Evolutionary conservation across 2,113 vertebrate species (phyloP).

Genomic region (Callorhinus ursinus): DNA sequence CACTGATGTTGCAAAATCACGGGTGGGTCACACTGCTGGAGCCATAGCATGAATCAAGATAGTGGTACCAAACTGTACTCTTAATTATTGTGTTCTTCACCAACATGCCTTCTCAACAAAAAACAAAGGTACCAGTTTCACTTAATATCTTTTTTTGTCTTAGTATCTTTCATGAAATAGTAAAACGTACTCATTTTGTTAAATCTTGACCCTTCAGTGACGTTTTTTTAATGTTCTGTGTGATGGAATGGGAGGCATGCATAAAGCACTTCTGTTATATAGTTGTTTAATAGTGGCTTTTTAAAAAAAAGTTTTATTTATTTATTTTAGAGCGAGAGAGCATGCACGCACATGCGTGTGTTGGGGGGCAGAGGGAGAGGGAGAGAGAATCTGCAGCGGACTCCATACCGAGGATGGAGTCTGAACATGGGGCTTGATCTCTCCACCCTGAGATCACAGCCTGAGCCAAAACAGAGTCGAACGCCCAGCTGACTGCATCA

Average conservation of each 20-base stretch:
- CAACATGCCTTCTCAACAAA: background rate
- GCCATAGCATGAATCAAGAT: background rate
- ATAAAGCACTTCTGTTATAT: background rate
- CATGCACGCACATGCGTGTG: too few relatives aligned
- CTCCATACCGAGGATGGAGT: background rate
- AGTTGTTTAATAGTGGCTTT: background rate
- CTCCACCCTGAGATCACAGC: background rate
- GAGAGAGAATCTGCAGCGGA: background rate
- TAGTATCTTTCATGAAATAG: slow-evolving; percentile 13
- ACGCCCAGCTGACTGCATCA: background rate
- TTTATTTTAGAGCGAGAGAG: background rate
- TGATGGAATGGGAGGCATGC: background rate
- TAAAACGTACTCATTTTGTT: background rate
- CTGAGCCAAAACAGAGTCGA: background rate
- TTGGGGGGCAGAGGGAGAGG: background rate
- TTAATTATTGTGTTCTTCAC: background rate
- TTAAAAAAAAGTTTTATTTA: background rate
- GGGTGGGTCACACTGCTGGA: background rate
- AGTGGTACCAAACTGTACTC: background rate
- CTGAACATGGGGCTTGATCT: background rate
- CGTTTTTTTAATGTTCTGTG: background rate
- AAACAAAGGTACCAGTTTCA: background rate
- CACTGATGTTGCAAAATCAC: background rate
- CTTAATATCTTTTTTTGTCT: background rate
- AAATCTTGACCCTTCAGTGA: background rate